Evolutionary conservation across 92 coral and sea anemone species (phyloP), one percentile per base, ranked within the genome.

Genomic region (Porites rus): DNA sequence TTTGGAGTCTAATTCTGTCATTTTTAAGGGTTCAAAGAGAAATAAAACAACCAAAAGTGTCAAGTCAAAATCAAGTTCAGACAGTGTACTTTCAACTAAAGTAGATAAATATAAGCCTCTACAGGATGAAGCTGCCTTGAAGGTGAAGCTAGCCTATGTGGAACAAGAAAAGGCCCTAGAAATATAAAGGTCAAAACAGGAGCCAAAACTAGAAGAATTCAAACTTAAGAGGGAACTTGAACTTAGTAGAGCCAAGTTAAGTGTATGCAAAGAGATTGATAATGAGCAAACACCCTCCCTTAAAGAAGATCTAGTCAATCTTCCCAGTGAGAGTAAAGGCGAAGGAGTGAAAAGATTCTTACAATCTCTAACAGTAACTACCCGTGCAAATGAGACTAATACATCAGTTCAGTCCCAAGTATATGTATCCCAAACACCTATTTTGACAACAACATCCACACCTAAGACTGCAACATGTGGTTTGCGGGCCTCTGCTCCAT

Each of bases 321-420:
- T n/a, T n/a, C n/a, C n/a, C n/a, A n/a, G n/a, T n/a, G n/a, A n/a
- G n/a, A 24, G 25, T 24, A 24, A 24, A 24, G 67, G 67, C 10
- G 80, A 76, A 11, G 67, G 68, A 58, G 67, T 76, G 46, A 60
- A 31, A 76, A 24, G 69, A 54, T 76, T 28, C 81, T 58, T 60
- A 3, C 68, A 76, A 61, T 21, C 69, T 25, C 53, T 76, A 17
- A 68, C 53, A 60, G 69, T 62, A 17, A 13, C 81, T 60, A 76
- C 69, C 52, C 31, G 69, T 76, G 8, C 70, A 7, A 17, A 21
- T 76, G 69, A 16, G 56, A 54, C 24, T 28, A 3, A 17, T 25
- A 76, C 54, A 14, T 25, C 69, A 62, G 81, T 31, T 61, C 69
- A 62, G 68, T 31, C 43, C 12, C 56, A 76, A 58, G 59, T 53